Base-by-base conservation (phyloP, 2,888 invertebrate genomes). In the Agriopis leucophaearia region DNA sequence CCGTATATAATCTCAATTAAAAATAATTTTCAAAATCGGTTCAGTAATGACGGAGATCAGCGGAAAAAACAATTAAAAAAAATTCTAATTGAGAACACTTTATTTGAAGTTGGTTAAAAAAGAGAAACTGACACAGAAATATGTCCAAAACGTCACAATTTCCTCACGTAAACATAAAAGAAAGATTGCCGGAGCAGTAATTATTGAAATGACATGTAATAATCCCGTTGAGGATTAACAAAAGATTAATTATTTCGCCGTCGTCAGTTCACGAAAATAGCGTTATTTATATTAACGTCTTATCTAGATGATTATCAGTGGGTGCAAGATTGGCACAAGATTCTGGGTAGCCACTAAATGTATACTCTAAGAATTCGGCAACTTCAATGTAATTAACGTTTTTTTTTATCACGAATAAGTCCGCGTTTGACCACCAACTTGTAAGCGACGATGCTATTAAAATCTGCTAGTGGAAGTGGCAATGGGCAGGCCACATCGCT, bases 151-250 rank as follows among this genome's bases (percentile, higher is more conserved):
- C 40, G 38, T 45, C 40, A 18, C 54, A 52, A 47, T 54, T 44
- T 55, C 51, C 44, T 55, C 55, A 35, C 63, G 40, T 64, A 63
- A 54, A 55, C 50, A 56, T 15, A 58, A 42, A 52, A 69, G 54
- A 60, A 76, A 69, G 62, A 57, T 55, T 47, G 55, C 70, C 73
- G 56, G 72, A 64, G 60, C 72, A 60, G 73, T 74, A 75, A 81
- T 79, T 78, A 80, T 74, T 58, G 52, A 60, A 68, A 73, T 72
- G 77, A 73, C 74, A 79, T 74, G 78, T 65, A 67, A 77, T 77
- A 76, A 78, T 79, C 74, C 70, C 59, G 56, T 42, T 68, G 67
- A 62, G 55, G 70, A 70, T 73, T 70, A 74, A 68, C 71, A 73
- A 70, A 67, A 44, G 59, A 69, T 70, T 66, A 65, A 71, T 72